phyloP scores from a whole-genome alignment of 2,113 vertebrate genomes.

The Ursus arctos region DNA sequence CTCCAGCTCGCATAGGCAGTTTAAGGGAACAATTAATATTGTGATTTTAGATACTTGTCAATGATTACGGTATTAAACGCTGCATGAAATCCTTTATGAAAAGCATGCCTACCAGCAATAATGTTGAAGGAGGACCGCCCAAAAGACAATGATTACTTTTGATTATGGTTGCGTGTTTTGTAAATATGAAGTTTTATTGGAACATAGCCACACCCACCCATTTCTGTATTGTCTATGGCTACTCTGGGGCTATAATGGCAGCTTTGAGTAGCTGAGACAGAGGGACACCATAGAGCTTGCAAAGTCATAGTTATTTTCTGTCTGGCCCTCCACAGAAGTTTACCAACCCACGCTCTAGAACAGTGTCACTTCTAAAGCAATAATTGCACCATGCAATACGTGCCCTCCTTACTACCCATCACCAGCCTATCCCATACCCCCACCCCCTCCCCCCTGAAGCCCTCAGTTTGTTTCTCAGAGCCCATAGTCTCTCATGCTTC shows the following conservation, averaged over 20 bases:
- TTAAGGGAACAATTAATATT: conserved; percentile 50
- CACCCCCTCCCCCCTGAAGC: too few species aligned
- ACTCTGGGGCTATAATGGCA: background rate
- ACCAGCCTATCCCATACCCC: too few species aligned
- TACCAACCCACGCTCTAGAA: background rate
- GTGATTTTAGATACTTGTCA: conserved; percentile 21
- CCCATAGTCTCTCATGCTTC: too few species aligned
- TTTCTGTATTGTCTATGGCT: background rate
- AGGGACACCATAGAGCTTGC: background rate
- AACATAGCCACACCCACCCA: background rate
- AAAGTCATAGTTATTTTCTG: background rate
- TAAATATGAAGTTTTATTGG: conserved; percentile 33
- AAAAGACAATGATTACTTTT: conserved; percentile 37
- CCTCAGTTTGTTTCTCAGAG: too few species aligned
- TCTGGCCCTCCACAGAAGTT: background rate
- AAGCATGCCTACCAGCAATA: conserved; percentile 25
- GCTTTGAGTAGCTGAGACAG: background rate
- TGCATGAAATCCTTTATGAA: conserved; percentile 42
- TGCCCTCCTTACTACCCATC: too few species aligned
- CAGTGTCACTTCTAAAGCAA: background rate
- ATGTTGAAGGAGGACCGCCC: background rate
- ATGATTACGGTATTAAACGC: conserved; percentile 55
- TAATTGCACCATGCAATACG: background rate
- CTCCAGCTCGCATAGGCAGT: background rate
- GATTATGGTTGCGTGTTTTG: background rate